These are phyloP conservation scores for Druceiella hillmani DNA, from an alignment of 2,888 invertebrate genomes.

Conservation along the genomic window DNA sequence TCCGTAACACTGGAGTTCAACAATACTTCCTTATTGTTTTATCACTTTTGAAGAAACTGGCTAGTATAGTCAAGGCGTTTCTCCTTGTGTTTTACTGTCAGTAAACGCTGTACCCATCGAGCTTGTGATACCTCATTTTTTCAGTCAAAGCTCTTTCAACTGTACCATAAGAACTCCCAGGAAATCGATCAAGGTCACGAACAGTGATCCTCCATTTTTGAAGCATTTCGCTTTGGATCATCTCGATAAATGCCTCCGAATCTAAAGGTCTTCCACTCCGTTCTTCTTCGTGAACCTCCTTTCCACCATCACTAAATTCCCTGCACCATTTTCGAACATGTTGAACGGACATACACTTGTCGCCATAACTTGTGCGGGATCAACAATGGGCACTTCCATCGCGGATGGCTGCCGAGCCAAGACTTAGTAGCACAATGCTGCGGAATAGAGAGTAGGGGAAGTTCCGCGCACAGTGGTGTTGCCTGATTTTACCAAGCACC, in stretches of 20 bases:
- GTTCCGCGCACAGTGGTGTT: not conserved
- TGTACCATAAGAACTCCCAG: constrained; percentile 1
- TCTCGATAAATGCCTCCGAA: too few species aligned
- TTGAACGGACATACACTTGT: not conserved
- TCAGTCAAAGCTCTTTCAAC: not conserved
- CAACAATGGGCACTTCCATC: constrained; percentile 1
- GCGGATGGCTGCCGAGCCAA: not conserved
- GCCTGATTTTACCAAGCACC: not conserved
- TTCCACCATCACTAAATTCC: too few species aligned
- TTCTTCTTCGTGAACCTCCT: too few species aligned
- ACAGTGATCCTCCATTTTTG: constrained; percentile 1
- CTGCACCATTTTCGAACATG: too few species aligned
- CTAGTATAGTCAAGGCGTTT: too few species aligned
- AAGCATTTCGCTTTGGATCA: not conserved
- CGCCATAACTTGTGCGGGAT: not conserved
- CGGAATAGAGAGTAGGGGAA: not conserved
- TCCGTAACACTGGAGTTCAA: too few species aligned
- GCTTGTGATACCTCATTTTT: not conserved
- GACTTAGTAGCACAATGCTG: not conserved
- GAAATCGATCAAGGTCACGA: not conserved
- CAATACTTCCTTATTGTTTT: too few species aligned
- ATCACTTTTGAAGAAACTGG: too few species aligned
- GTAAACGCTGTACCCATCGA: too few species aligned
- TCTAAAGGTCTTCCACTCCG: too few species aligned
- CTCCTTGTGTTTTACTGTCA: too few species aligned